phyloP scores from a whole-genome alignment of 2,888 invertebrate species.

The Gerris lacustris region DNA sequence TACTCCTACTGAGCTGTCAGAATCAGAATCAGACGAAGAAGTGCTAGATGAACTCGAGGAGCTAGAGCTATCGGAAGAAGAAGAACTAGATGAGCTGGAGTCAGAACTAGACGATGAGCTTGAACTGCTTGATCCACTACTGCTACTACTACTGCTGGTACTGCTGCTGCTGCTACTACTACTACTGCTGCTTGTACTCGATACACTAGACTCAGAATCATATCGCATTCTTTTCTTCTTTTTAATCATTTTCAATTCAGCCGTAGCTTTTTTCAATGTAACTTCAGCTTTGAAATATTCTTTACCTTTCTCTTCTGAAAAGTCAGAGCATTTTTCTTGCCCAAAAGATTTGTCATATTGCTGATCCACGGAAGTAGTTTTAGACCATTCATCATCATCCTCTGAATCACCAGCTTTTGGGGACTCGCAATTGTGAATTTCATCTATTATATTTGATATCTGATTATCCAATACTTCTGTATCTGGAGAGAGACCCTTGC shows the following conservation, averaged over 20 bases:
- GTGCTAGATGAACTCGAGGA: constrained; percentile 21
- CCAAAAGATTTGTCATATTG: constrained; percentile 9
- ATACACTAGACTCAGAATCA: constrained; percentile 26
- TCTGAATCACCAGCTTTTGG: background rate
- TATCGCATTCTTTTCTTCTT: constrained; percentile 20
- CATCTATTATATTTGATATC: background rate
- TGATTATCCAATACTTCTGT: background rate
- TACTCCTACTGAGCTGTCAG: constrained; percentile 20
- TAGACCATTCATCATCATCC: constrained; percentile 17
- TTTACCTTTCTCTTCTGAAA: constrained; percentile 9
- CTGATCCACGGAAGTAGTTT: constrained; percentile 6
- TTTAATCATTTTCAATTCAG: constrained; percentile 18
- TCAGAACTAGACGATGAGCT: constrained; percentile 25
- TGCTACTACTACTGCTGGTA: constrained; percentile 7
- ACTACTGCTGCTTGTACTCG: constrained; percentile 26
- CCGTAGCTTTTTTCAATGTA: constrained; percentile 24
- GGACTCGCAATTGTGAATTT: background rate
- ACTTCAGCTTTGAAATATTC: constrained; percentile 5
- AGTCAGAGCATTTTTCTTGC: constrained; percentile 8
- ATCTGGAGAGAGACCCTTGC: background rate
- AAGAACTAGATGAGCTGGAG: constrained; percentile 23
- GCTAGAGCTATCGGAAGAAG: constrained; percentile 17
- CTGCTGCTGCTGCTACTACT: constrained; percentile 26
- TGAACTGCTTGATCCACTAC: constrained; percentile 22
- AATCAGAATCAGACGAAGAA: constrained; percentile 18